phyloP scores from a whole-genome alignment of 2,888 invertebrate species.

The Hydroisotoma schaefferi region DNA sequence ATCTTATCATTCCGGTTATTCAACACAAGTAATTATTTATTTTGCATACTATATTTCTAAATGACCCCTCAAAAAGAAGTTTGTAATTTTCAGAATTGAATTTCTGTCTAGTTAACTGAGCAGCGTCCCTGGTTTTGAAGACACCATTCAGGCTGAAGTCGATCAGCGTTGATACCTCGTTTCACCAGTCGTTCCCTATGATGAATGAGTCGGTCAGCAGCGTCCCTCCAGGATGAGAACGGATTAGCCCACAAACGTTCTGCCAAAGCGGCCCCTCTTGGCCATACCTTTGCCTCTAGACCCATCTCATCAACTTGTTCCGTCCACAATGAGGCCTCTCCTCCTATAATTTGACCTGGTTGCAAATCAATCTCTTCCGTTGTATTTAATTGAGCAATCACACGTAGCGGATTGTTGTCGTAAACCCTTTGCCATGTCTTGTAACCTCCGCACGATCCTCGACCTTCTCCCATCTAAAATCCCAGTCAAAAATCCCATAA shows the following conservation, averaged over 20 bases:
- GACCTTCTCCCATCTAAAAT: conserved; percentile 59
- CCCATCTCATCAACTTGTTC: conserved; percentile 66
- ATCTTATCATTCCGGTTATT: too few species aligned
- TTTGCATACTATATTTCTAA: conserved; percentile 1
- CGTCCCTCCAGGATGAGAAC: conserved; percentile 62
- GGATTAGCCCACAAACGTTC: conserved; percentile 82
- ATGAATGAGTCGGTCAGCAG: conserved; percentile 68
- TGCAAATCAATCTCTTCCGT: conserved; percentile 47
- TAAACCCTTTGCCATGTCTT: conserved; percentile 86
- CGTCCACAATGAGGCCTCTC: conserved; percentile 81
- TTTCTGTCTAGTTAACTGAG: conserved; percentile 24
- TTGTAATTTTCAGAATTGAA: not conserved
- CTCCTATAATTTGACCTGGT: conserved; percentile 59
- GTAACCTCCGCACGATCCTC: conserved; percentile 88
- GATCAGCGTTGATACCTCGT: conserved; percentile 68
- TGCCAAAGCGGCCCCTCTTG: conserved; percentile 76
- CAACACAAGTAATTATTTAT: too few species aligned
- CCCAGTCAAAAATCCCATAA: not conserved
- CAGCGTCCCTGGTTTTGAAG: conserved; percentile 63
- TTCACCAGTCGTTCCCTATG: conserved; percentile 69
- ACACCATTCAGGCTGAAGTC: conserved; percentile 81
- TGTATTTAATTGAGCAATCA: conserved; percentile 50
- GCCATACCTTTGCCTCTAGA: conserved; percentile 74
- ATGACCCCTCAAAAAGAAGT: conserved; percentile 18
- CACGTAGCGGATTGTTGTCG: conserved; percentile 48